Evolutionary conservation across 1,140 invertebrate genomes (phyloP).

Genomic region (Babylonia areolata): DNA sequence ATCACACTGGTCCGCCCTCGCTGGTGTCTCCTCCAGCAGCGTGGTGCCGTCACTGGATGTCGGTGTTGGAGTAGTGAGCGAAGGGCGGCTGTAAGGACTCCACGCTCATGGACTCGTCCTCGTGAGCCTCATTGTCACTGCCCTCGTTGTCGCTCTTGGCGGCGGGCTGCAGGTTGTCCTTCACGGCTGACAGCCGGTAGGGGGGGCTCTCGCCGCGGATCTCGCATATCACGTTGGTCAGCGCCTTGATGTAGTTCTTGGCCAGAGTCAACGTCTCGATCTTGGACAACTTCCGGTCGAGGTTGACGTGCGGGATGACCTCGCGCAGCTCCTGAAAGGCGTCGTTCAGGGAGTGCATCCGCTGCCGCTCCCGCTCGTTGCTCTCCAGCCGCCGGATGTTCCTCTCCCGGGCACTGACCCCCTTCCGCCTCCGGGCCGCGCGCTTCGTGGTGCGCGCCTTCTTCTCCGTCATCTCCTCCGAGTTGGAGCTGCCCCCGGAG

Average conservation of each 20-base stretch:
- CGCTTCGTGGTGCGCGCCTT: constrained; percentile 63
- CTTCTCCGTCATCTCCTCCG: constrained; percentile 60
- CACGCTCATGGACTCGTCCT: constrained; percentile 34
- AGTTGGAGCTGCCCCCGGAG: constrained; percentile 63
- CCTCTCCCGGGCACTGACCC: constrained; percentile 85
- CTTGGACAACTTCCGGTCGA: constrained; percentile 89
- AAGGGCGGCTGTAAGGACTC: constrained; percentile 27
- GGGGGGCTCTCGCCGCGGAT: constrained; percentile 84
- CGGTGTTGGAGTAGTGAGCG: background rate
- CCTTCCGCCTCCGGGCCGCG: constrained; percentile 81
- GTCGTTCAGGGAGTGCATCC: constrained; percentile 92
- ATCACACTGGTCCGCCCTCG: background rate
- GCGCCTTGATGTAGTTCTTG: constrained; percentile 93
- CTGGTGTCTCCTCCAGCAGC: background rate
- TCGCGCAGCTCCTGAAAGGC: constrained; percentile 91
- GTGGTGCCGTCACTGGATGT: background rate
- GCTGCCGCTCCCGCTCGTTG: constrained; percentile 90
- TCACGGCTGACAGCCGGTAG: constrained; percentile 71
- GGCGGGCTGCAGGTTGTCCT: constrained; percentile 47
- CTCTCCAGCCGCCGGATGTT: constrained; percentile 89
- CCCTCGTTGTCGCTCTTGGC: background rate
- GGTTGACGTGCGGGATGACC: constrained; percentile 91
- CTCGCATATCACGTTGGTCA: constrained; percentile 91
- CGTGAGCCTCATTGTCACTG: constrained; percentile 24
- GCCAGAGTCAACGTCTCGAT: constrained; percentile 91